Evolutionary conservation across 2,888 invertebrate species (phyloP).

Genomic region (Drosophila paranaensis): DNA sequence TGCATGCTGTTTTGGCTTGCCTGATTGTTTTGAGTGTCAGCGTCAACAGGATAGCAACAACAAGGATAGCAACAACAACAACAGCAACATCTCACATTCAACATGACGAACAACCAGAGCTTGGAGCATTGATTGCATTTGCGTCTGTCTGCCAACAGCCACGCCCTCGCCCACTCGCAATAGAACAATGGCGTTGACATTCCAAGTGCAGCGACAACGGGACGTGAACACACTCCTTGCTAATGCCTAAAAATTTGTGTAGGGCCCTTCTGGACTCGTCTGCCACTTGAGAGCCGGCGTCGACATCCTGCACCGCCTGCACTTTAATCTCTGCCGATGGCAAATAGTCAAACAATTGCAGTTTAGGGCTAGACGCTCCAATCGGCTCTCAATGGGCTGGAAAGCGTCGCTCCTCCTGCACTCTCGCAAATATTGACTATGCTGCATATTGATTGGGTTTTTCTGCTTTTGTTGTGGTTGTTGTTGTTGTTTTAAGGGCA

Average conservation of each 20-base stretch:
- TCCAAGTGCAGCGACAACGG: constrained; percentile 56
- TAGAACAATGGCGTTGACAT: constrained; percentile 63
- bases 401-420: constrained; percentile 57
- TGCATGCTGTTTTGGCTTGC: constrained; percentile 70
- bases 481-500: constrained; percentile 28
- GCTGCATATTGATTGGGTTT: constrained; percentile 70
- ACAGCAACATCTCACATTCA: constrained; percentile 23
- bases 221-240: constrained; percentile 39
- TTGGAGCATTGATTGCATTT: constrained; percentile 71
- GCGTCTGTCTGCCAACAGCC: constrained; percentile 50
- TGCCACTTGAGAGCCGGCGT: constrained; percentile 54
- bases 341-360: constrained; percentile 74
- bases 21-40: constrained; percentile 72
- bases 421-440: constrained; percentile 64
- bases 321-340: constrained; percentile 19
- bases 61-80: background rate
- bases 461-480: constrained; percentile 8
- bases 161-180: constrained; percentile 25
- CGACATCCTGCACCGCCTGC: constrained; percentile 31
- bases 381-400: constrained; percentile 52
- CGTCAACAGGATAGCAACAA: constrained; percentile 23
- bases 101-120: constrained; percentile 18
- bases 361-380: constrained; percentile 41
- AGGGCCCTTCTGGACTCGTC: constrained; percentile 62
- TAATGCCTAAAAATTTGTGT: constrained; percentile 71